Evolutionary conservation across 1,140 invertebrate species (phyloP).

Genomic region (Nephila pilipes): DNA sequence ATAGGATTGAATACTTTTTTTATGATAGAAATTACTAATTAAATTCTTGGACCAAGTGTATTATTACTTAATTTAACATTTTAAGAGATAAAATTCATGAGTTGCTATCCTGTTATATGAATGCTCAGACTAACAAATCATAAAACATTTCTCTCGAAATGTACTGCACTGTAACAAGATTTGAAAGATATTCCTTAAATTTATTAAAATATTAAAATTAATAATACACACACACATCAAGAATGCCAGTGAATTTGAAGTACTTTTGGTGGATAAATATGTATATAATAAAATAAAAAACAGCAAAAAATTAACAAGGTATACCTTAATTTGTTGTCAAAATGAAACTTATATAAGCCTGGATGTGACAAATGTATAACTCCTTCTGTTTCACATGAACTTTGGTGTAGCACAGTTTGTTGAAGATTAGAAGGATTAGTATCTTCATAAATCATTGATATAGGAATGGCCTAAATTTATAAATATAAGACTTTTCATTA

Average conservation of each 20-base stretch:
- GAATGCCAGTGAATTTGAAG: not conserved
- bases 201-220: too few relatives aligned
- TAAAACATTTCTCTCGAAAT: not conserved
- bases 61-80: too few relatives aligned
- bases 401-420: conserved; percentile 36
- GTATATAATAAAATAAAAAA: not conserved
- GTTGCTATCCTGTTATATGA: too few relatives aligned
- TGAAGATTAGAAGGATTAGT: not conserved
- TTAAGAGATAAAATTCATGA: too few relatives aligned
- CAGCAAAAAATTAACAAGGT: not conserved
- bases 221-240: too few relatives aligned
- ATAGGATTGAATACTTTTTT: too few relatives aligned
- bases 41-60: too few relatives aligned
- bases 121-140: too few relatives aligned
- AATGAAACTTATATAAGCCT: conserved; percentile 40
- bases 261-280: not conserved
- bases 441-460: conserved; percentile 27
- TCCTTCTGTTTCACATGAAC: conserved; percentile 36
- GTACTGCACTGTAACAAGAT: not conserved
- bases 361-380: conserved; percentile 8
- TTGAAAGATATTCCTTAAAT: not conserved
- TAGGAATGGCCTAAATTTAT: conserved; percentile 46
- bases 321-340: conserved; percentile 54
- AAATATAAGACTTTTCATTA: not conserved
- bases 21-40: too few relatives aligned